Evolutionary conservation across 2,888 invertebrate genomes (phyloP).

Genomic region (Drosophila silvestris): DNA sequence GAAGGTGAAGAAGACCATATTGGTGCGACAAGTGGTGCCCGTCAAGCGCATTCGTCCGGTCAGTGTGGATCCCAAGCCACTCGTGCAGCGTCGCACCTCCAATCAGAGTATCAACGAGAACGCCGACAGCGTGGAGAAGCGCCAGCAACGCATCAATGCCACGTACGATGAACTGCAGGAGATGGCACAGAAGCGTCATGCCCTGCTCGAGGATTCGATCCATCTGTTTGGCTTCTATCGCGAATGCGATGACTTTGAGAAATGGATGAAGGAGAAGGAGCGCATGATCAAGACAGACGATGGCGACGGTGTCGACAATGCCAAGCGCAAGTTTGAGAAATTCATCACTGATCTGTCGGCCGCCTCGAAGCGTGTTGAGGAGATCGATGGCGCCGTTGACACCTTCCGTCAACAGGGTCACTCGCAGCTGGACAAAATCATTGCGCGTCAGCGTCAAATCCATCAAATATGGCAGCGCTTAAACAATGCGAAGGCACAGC

Average conservation of each 20-base stretch:
- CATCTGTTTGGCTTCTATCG: constrained; percentile 96
- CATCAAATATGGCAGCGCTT: constrained; percentile 95
- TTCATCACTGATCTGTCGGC: constrained; percentile 98
- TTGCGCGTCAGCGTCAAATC: constrained; percentile 91
- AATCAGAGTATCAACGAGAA: constrained; percentile 87
- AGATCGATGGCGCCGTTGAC: constrained; percentile 94
- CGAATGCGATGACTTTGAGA: constrained; percentile 98
- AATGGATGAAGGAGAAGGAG: constrained; percentile 98
- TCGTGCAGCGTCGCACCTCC: constrained; percentile 85
- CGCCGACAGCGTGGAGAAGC: constrained; percentile 91
- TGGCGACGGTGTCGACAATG: constrained; percentile 95
- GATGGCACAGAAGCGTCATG: constrained; percentile 92
- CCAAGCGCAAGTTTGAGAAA: constrained; percentile 98
- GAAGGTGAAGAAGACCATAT: constrained; percentile 95
- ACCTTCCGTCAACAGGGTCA: constrained; percentile 94
- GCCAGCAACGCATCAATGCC: constrained; percentile 92
- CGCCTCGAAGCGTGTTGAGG: constrained; percentile 95
- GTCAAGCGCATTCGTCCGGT: constrained; percentile 88
- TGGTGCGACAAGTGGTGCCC: constrained; percentile 94
- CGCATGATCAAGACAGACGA: constrained; percentile 93
- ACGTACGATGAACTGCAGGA: constrained; percentile 93
- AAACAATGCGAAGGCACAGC: constrained; percentile 93
- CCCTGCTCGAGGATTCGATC: constrained; percentile 95
- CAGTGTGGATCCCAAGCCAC: constrained; percentile 83
- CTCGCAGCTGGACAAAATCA: constrained; percentile 93